Percentiles rank a stretch among this genome's conserved stretches.
These are phyloP conservation scores for Emydura subglobosa DNA, from an alignment of 2,113 vertebrate genomes.

Conservation along the genomic window DNA sequence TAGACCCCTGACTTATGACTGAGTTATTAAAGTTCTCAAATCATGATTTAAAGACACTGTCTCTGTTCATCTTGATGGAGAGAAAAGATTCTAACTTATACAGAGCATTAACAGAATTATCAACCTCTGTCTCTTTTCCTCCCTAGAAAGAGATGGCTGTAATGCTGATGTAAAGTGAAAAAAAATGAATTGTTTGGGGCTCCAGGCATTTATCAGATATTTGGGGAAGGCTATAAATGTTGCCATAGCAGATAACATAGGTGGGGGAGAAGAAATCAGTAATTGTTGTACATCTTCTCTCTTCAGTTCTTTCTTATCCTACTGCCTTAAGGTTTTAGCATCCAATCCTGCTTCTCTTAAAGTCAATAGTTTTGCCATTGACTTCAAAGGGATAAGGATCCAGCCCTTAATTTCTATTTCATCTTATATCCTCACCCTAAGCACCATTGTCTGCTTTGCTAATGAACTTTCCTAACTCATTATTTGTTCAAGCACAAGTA, in stretches of 20 bases:
- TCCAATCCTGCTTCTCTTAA: conserved; percentile 8
- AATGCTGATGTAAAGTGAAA: neutral
- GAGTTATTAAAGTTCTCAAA: too few relatives aligned
- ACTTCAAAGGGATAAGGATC: neutral
- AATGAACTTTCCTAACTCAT: conserved; percentile 41
- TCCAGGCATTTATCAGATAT: conserved; percentile 30
- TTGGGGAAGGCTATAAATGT: conserved; percentile 12
- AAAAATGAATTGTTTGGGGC: conserved; percentile 6
- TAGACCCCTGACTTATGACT: too few relatives aligned
- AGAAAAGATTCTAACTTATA: conserved; percentile 32
- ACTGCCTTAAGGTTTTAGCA: neutral
- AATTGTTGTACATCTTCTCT: neutral
- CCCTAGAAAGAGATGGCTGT: neutral
- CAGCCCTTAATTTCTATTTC: neutral
- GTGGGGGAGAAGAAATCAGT: neutral
- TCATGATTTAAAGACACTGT: neutral
- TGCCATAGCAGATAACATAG: neutral
- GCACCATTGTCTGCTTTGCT: conserved; percentile 1
- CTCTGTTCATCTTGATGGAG: neutral
- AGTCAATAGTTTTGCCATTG: neutral
- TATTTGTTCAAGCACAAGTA: neutral
- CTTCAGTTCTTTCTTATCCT: conserved; percentile 15
- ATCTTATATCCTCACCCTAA: neutral
- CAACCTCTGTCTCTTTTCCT: conserved; percentile 16
- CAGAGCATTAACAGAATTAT: conserved; percentile 6